Conservation (phyloP, 1,140 invertebrate genomes). For the Drosophila ficusphila region DNA sequence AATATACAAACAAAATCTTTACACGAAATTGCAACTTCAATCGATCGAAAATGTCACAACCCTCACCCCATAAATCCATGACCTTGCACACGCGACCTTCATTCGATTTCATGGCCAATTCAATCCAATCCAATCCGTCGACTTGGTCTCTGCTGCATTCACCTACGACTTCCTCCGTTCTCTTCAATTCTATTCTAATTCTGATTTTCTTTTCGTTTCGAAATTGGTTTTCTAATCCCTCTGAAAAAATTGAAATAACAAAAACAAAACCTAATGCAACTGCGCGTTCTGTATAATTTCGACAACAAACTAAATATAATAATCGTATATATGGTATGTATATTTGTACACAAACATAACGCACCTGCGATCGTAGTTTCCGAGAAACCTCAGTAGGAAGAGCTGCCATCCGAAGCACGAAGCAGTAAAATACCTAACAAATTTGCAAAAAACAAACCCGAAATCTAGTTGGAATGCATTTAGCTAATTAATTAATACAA, state of each 20-base stretch:
- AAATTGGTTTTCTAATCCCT: slow-evolving; percentile 47
- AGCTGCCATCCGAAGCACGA: slow-evolving; percentile 10
- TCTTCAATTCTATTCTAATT: slow-evolving; percentile 45
- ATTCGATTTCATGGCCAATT: slow-evolving; percentile 29
- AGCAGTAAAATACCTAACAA: slow-evolving; percentile 30
- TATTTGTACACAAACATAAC: slow-evolving; percentile 64
- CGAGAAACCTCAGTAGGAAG: slow-evolving; percentile 72
- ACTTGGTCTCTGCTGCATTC: slow-evolving; percentile 44
- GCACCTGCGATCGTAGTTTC: slow-evolving; percentile 56
- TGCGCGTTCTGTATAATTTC: slow-evolving; percentile 47
- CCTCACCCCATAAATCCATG: slow-evolving; percentile 31
- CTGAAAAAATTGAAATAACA: slow-evolving; percentile 5
- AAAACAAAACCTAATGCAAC: slow-evolving; percentile 41
- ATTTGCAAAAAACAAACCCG: slow-evolving; percentile 23
- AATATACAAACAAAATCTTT: slow-evolving; percentile 24
- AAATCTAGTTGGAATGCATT: slow-evolving; percentile 76
- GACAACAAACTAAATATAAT: slow-evolving; percentile 53
- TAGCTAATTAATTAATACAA: slow-evolving; percentile 77
- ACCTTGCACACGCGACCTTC: slow-evolving; percentile 38
- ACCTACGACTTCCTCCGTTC: slow-evolving; percentile 25
- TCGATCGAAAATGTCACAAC: slow-evolving; percentile 14
- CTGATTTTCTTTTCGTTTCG: slow-evolving; percentile 68
- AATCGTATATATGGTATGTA: slow-evolving; percentile 75
- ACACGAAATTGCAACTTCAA: slow-evolving; percentile 48
- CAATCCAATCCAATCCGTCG: slow-evolving; percentile 28